phyloP scores from a whole-genome alignment of 1,140 invertebrate genomes.

The Drosophila lacteicornis region DNA sequence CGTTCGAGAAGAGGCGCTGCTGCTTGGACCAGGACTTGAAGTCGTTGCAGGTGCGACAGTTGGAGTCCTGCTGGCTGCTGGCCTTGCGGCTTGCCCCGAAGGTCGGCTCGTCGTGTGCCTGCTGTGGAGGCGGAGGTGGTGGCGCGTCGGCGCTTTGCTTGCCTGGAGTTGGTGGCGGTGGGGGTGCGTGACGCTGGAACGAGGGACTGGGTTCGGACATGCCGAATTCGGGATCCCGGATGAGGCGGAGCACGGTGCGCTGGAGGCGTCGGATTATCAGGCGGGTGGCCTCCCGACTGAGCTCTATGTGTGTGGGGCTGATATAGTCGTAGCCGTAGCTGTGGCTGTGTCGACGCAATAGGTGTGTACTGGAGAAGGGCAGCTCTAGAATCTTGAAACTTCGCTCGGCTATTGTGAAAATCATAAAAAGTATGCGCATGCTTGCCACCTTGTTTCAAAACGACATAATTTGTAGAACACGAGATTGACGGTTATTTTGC shows the following conservation, averaged over 20 bases:
- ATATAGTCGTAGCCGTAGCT: slow-evolving; percentile 33
- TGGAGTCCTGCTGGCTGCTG: slow-evolving; percentile 67
- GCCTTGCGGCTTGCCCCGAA: slow-evolving; percentile 29
- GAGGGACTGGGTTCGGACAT: slow-evolving; percentile 58
- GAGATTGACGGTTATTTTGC: slow-evolving; percentile 10
- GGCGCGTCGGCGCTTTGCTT: slow-evolving; percentile 5
- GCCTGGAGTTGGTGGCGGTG: background rate
- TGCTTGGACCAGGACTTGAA: slow-evolving; percentile 90
- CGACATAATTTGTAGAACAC: slow-evolving; percentile 21
- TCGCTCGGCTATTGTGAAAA: slow-evolving; percentile 61
- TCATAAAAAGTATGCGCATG: slow-evolving; percentile 59
- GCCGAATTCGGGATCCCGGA: slow-evolving; percentile 56
- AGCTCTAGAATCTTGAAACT: slow-evolving; percentile 48
- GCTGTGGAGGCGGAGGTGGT: slow-evolving; percentile 14
- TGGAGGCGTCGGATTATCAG: slow-evolving; percentile 61
- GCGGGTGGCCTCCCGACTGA: slow-evolving; percentile 55
- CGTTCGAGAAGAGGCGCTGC: slow-evolving; percentile 86
- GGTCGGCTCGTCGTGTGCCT: slow-evolving; percentile 20
- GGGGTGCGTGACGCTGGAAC: slow-evolving; percentile 2
- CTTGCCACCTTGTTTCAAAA: slow-evolving; percentile 56
- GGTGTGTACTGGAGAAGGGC: slow-evolving; percentile 15
- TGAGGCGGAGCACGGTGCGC: slow-evolving; percentile 51
- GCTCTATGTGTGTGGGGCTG: slow-evolving; percentile 44
- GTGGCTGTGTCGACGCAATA: slow-evolving; percentile 55
- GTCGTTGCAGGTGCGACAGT: slow-evolving; percentile 90